Evolutionary conservation across 2,113 vertebrate genomes (phyloP), one percentile per base, ranked within the genome.

Genomic region (Pedionomus torquatus): DNA sequence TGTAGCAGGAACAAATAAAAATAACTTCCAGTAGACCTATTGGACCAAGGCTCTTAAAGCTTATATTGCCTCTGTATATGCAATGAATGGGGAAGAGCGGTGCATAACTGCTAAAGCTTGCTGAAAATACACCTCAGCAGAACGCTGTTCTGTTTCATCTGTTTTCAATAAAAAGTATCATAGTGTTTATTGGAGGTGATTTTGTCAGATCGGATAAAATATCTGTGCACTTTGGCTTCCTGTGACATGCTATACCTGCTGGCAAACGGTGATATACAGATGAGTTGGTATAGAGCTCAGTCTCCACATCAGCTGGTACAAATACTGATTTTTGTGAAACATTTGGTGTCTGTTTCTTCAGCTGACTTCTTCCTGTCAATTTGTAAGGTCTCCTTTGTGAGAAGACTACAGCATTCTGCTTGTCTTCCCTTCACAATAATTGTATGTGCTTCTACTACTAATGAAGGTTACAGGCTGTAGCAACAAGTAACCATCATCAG

Each of bases 301-400:
- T 28, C 7, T 78, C 44, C 25, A 11, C 39, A 49, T 41, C 39
- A 85, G 10, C 60, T 65, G 30, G 21, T 51, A 25, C 60, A 55
- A 70, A 46, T 28, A 51, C 10, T 48, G 37, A 39, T 63, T 63
- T 28, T 25, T 66, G 52, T 58, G 66, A 35, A 63, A 44, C 23
- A 17, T 43, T 10, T 33, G 16, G 64, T 72, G 7, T 7, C 15
- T 58, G 1, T 58, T 91, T 30, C 11, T 87, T 72, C 43, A 35
- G 68, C 5, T 87, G 5, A 5, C 31, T 33, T 63, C 30, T 44
- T 11, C 21, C 18, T 63, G 23, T 54, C 0, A 0, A 6, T 68
- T 48, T 83, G 13, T n/a, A 48, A 63, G 16, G 10, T 58, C 33
- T 91, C 14, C 16, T 48, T 85, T 66, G 24, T 4, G 7, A 68